phyloP scores from a whole-genome alignment of 2,888 invertebrate species.

The Ametastegia equiseti region DNA sequence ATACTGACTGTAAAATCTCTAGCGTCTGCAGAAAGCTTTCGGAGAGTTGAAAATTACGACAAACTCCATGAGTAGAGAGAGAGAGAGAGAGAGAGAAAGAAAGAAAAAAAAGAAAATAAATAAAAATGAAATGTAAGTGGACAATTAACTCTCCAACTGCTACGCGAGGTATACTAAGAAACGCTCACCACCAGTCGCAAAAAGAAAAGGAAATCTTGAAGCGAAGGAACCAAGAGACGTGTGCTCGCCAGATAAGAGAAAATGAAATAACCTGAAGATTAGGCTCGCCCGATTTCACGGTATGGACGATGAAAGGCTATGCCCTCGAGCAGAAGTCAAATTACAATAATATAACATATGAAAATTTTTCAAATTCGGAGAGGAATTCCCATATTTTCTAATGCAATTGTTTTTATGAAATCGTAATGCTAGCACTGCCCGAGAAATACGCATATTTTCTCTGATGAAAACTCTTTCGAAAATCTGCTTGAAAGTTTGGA shows the following conservation, averaged over 20 bases:
- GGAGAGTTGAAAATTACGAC: conserved; percentile 26
- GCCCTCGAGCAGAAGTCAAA: background rate
- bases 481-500: too few species aligned
- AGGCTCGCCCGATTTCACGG: background rate
- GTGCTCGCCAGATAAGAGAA: background rate
- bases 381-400: background rate
- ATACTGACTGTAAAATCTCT: conserved; percentile 30
- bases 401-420: background rate
- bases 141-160: conserved; percentile 23
- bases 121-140: conserved; percentile 24
- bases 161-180: conserved; percentile 7
- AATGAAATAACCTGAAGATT: background rate
- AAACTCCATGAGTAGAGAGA: background rate
- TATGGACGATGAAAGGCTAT: background rate
- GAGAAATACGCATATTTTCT: too few species aligned
- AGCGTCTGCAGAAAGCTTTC: background rate
- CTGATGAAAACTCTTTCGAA: too few species aligned
- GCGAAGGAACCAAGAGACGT: background rate
- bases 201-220: background rate
- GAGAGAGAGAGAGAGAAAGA: background rate
- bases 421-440: too few species aligned
- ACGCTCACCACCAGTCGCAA: background rate
- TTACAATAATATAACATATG: background rate
- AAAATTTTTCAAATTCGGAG: background rate
- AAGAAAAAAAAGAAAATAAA: background rate